Conservation (phyloP, 2,888 invertebrate genomes). For the Alloplasta piceator region DNA sequence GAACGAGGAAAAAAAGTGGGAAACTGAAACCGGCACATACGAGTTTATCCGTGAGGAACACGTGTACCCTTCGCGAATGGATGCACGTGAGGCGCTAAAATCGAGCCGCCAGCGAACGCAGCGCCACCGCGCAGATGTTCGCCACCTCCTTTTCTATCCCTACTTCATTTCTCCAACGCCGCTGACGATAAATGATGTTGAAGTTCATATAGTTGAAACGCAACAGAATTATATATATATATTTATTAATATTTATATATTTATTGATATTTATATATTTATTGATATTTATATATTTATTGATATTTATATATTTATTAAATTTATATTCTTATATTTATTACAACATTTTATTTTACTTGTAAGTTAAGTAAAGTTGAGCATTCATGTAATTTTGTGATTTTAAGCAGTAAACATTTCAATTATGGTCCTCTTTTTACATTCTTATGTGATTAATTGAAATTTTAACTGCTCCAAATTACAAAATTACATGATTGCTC, state of each 20-base stretch:
- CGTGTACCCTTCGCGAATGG: conserved; percentile 61
- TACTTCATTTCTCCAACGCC: not conserved
- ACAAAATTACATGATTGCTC: too few species aligned
- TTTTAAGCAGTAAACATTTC: too few species aligned
- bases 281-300: not conserved
- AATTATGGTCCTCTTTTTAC: too few species aligned
- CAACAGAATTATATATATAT: too few species aligned
- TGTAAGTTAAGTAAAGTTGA: too few species aligned
- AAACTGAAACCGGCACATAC: conserved; percentile 45
- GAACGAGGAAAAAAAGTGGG: conserved; percentile 39
- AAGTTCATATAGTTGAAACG: too few species aligned
- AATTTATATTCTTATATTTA: not conserved
- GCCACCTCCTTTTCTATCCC: not conserved
- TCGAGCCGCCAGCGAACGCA: conserved; percentile 23
- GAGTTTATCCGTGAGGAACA: conserved; percentile 56
- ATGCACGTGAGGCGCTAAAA: conserved; percentile 57
- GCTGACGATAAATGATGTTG: not conserved
- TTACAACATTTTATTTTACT: not conserved
- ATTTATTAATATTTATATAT: not conserved
- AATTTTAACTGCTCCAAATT: too few species aligned
- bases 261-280: not conserved
- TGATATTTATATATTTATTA: not conserved
- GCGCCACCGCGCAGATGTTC: conserved; percentile 45
- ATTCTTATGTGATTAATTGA: too few species aligned
- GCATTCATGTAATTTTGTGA: too few species aligned